Percentiles rank a stretch among this genome's conserved stretches.
Conservation (phyloP, 2,113 vertebrate species). For the Erpornis zantholeuca region DNA sequence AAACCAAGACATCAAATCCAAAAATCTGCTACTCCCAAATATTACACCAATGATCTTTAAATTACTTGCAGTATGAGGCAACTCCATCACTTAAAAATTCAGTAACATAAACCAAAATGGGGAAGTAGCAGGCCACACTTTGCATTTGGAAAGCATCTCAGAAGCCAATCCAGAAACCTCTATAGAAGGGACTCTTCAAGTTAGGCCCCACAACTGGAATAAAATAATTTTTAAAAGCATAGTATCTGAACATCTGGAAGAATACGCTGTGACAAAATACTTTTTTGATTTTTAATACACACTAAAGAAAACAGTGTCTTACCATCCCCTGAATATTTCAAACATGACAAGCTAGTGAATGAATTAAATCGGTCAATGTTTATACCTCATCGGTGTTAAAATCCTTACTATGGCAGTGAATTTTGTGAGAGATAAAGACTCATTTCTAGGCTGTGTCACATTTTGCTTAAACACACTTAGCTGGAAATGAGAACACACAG, state of each 20-base stretch:
- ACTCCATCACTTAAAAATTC: neutral
- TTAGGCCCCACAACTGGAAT: neutral
- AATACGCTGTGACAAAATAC: neutral
- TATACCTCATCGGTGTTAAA: neutral
- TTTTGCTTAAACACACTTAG: neutral
- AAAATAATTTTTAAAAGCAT: neutral
- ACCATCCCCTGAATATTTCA: neutral
- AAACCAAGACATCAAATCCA: rapidly evolving
- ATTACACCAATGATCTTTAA: neutral
- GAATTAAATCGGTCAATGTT: neutral
- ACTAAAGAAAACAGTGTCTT: neutral
- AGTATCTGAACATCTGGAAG: neutral
- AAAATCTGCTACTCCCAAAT: neutral
- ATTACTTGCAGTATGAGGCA: neutral
- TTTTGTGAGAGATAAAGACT: neutral
- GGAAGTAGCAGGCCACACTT: neutral
- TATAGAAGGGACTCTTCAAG: neutral
- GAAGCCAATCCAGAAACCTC: neutral
- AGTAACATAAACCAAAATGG: neutral
- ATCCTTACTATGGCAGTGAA: neutral
- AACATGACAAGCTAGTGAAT: neutral
- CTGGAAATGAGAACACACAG: neutral
- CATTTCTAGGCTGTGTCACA: neutral
- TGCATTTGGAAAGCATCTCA: neutral
- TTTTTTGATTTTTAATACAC: neutral